A percentile compares a stretch with the other conserved stretches of the same genome.
Evolutionary conservation across 1,140 invertebrate species (phyloP).

Genomic region (Chrysomallon squamiferum): DNA sequence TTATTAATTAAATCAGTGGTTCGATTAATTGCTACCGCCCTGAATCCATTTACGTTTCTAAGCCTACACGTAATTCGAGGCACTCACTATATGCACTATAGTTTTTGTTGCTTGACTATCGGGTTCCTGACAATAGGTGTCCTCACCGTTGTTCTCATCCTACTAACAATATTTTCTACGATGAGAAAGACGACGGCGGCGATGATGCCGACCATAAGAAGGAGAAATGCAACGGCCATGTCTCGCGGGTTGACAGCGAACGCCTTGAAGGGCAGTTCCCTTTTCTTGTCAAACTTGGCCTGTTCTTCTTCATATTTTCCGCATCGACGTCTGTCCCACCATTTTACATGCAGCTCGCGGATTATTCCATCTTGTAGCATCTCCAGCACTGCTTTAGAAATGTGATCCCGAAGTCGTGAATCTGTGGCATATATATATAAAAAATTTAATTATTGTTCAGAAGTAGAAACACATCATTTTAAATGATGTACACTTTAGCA

Average conservation of each 20-base stretch:
- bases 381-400: constrained; percentile 42
- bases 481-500: too few relatives aligned
- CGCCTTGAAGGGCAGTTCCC: constrained; percentile 6
- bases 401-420: constrained; percentile 8
- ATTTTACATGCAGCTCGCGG: constrained; percentile 42
- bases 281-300: neutral
- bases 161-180: constrained; percentile 24
- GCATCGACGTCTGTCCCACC: constrained; percentile 32
- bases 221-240: constrained; percentile 33
- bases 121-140: too few relatives aligned
- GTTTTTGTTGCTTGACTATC: too few relatives aligned
- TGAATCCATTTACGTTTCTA: too few relatives aligned
- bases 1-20: too few relatives aligned
- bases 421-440: too few relatives aligned
- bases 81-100: too few relatives aligned
- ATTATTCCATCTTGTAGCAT: constrained; percentile 43
- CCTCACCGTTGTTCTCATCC: neutral
- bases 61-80: too few relatives aligned
- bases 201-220: constrained; percentile 38
- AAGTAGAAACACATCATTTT: too few relatives aligned
- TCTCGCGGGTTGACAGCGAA: constrained; percentile 30
- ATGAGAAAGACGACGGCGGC: constrained; percentile 31
- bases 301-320: neutral
- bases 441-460: too few relatives aligned
- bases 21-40: too few relatives aligned